These are phyloP conservation scores for Drosophila planitibia DNA, from an alignment of 2,888 invertebrate species.

Conservation along the genomic window DNA sequence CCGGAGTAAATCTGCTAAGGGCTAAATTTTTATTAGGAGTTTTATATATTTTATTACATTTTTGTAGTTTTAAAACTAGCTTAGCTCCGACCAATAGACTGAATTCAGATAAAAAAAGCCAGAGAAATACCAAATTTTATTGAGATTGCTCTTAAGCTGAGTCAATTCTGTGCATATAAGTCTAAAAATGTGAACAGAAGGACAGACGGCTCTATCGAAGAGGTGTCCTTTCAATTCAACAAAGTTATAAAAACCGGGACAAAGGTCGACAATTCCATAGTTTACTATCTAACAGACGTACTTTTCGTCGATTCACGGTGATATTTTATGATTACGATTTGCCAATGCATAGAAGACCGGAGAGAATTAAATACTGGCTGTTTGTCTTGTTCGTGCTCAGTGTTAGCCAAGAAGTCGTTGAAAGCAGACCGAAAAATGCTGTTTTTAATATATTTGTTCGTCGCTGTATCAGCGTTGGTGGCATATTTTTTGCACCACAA, in stretches of 20 bases:
- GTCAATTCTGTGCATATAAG: no score
- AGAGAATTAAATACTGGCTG: background rate
- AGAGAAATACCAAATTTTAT: no score
- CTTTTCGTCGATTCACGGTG: background rate
- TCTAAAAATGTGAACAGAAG: no score
- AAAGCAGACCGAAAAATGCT: constrained; percentile 31
- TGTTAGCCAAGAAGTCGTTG: background rate
- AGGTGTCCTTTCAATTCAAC: no score
- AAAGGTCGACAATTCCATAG: background rate
- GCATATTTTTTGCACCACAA: constrained; percentile 38
- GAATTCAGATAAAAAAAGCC: no score
- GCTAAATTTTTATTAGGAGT: fast-evolving
- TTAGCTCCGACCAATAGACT: no score
- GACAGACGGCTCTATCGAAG: no score
- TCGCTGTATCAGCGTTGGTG: constrained; percentile 41
- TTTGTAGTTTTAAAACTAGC: no score
- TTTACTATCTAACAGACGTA: background rate
- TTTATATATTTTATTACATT: no score
- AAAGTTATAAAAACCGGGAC: no score
- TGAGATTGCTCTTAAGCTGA: no score
- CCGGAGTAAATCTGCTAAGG: background rate
- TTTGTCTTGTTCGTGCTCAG: constrained; percentile 1
- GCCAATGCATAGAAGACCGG: fast-evolving
- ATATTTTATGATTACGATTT: background rate
- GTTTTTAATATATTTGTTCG: constrained; percentile 48